phyloP scores from a whole-genome alignment of 2,797 vertebrate genomes.

The Microctenopoma stevenorrisi region DNA sequence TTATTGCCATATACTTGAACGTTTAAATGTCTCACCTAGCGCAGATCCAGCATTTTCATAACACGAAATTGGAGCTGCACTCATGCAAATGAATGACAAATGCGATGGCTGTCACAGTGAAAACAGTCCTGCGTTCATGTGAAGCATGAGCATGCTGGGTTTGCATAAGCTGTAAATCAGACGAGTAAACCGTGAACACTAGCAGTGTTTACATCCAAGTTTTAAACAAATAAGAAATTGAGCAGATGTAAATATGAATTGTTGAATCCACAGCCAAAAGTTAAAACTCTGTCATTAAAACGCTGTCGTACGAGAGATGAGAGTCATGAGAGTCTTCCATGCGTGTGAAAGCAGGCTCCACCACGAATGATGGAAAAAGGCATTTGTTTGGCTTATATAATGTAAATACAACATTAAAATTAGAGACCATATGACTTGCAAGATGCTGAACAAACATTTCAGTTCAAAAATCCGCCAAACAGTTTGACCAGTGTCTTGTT shows the following conservation, averaged over 20 bases:
- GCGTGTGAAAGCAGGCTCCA: background rate
- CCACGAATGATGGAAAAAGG: background rate
- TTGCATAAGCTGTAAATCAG: background rate
- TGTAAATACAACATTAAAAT: background rate
- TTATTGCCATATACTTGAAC: too few species aligned
- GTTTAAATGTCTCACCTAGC: background rate
- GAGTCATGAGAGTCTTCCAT: too few species aligned
- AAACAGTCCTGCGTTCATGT: background rate
- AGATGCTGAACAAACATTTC: background rate
- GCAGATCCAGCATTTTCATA: background rate
- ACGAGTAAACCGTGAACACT: background rate
- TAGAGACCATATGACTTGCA: background rate
- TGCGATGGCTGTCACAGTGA: background rate
- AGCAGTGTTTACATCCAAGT: background rate
- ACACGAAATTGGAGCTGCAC: background rate
- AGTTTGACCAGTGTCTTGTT: conserved; percentile 22
- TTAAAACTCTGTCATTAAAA: too few species aligned
- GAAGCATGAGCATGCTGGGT: background rate
- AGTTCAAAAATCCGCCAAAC: background rate
- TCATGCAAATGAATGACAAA: background rate
- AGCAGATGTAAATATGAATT: too few species aligned
- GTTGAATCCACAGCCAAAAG: background rate
- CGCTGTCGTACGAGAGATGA: too few species aligned
- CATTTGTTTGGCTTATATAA: too few species aligned
- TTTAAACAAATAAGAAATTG: background rate